Evolutionary conservation across 2,888 invertebrate species (phyloP).

Genomic region (Ichneumon xanthorius): DNA sequence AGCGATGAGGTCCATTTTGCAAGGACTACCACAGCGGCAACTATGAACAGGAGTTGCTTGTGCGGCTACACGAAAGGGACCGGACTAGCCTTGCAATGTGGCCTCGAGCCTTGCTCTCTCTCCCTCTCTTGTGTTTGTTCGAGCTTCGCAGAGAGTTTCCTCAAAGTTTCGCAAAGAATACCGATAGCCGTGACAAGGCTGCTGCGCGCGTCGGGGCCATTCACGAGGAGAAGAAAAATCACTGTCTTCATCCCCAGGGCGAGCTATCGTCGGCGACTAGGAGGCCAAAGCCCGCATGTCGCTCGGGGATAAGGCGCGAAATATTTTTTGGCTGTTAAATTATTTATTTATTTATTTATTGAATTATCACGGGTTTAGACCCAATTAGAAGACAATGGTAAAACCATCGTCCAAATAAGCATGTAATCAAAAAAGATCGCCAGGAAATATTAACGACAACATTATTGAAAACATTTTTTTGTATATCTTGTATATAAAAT

Average conservation of each 20-base stretch:
- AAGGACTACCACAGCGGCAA: constrained; percentile 10
- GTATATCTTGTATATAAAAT: too few relatives aligned
- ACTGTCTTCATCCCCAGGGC: background rate
- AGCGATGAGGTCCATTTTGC: constrained; percentile 23
- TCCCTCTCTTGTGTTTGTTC: background rate
- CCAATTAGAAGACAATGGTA: too few relatives aligned
- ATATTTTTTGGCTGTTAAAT: too few relatives aligned
- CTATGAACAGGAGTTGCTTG: constrained; percentile 14
- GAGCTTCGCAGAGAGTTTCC: constrained; percentile 46
- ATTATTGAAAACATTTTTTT: too few relatives aligned
- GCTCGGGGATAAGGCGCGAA: too few relatives aligned
- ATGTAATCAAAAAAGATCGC: too few relatives aligned
- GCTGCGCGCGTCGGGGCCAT: background rate
- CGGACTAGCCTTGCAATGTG: constrained; percentile 16
- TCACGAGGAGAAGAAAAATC: background rate
- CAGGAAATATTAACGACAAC: too few relatives aligned
- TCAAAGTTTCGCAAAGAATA: constrained; percentile 56
- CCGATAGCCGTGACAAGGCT: background rate
- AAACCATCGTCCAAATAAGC: too few relatives aligned
- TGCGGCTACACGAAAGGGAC: constrained; percentile 16
- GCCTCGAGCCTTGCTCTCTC: background rate
- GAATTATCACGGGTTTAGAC: too few relatives aligned
- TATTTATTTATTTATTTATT: too few relatives aligned
- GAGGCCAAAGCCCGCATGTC: background rate
- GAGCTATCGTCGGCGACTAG: background rate